Percentiles rank a stretch among this genome's conserved stretches.
Conservation (phyloP, 2,113 vertebrate genomes). For the Microtus ochrogaster region DNA sequence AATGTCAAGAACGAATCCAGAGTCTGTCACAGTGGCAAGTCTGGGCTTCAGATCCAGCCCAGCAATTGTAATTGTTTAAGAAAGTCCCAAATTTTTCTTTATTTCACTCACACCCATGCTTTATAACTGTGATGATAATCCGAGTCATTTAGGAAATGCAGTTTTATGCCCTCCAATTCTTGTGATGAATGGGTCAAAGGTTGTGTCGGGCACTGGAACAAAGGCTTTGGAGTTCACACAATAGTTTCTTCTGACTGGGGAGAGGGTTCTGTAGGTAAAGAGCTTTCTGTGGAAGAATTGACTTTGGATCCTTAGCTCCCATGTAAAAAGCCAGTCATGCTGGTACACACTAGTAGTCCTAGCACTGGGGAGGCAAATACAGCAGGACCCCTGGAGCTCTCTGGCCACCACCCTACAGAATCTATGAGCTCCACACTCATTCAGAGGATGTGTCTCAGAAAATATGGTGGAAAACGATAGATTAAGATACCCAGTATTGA, state of each 20-base stretch:
- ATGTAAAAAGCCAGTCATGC: not conserved
- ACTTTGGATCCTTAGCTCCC: not conserved
- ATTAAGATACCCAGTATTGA: not conserved
- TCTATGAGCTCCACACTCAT: not conserved
- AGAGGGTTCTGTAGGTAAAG: not conserved
- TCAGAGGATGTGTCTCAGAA: not conserved
- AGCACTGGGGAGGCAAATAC: too few species aligned
- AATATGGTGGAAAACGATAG: not conserved
- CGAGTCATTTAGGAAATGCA: conserved; percentile 2
- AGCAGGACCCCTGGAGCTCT: too few species aligned
- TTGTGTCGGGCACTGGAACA: not conserved
- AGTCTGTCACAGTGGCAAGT: not conserved
- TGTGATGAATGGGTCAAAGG: not conserved
- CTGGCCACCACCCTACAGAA: not conserved
- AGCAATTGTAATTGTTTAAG: not conserved
- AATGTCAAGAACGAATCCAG: not conserved
- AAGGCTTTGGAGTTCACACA: not conserved
- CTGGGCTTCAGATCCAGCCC: not conserved
- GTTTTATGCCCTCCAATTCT: conserved; percentile 41
- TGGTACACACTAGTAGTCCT: not conserved
- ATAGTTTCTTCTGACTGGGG: not conserved
- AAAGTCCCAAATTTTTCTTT: not conserved
- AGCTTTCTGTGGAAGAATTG: not conserved
- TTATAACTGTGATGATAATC: conserved; percentile 16
- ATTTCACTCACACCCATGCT: not conserved